These are phyloP conservation scores for Tetrapedia diversipes DNA, from an alignment of 2,888 invertebrate species.

Conservation along the genomic window DNA sequence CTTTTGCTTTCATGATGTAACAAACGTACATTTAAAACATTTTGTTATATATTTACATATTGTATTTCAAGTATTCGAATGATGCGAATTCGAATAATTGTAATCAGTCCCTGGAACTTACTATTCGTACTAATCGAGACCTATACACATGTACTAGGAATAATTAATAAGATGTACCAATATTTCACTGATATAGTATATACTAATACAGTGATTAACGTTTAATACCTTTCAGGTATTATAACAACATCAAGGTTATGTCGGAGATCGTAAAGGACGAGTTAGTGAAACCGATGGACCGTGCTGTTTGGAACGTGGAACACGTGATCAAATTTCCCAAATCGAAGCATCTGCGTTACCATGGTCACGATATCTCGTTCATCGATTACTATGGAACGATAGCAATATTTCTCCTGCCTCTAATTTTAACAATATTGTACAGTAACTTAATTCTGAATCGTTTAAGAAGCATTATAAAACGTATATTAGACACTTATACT, in stretches of 20 bases:
- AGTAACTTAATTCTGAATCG: neutral
- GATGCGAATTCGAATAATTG: no score
- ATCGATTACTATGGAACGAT: slow-evolving; percentile 69
- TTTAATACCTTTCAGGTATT: slow-evolving; percentile 64
- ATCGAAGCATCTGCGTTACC: slow-evolving; percentile 74
- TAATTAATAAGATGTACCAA: no score
- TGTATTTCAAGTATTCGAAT: no score
- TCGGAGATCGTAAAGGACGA: slow-evolving; percentile 74
- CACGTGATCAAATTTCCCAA: slow-evolving; percentile 78
- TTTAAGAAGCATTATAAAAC: no score
- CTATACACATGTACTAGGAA: no score
- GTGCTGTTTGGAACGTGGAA: slow-evolving; percentile 77
- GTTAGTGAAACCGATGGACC: slow-evolving; percentile 75
- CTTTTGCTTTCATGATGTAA: no score
- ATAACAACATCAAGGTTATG: slow-evolving; percentile 69
- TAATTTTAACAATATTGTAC: neutral
- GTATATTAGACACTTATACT: no score
- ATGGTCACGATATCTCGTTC: slow-evolving; percentile 72
- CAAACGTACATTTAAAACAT: no score
- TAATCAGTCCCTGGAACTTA: no score
- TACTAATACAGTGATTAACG: neutral
- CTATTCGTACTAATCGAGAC: no score
- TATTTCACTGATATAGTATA: no score
- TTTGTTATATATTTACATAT: no score
- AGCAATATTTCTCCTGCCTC: neutral